Base-by-base conservation (phyloP, 2,888 invertebrate genomes). In the Brachypterus glaber region DNA sequence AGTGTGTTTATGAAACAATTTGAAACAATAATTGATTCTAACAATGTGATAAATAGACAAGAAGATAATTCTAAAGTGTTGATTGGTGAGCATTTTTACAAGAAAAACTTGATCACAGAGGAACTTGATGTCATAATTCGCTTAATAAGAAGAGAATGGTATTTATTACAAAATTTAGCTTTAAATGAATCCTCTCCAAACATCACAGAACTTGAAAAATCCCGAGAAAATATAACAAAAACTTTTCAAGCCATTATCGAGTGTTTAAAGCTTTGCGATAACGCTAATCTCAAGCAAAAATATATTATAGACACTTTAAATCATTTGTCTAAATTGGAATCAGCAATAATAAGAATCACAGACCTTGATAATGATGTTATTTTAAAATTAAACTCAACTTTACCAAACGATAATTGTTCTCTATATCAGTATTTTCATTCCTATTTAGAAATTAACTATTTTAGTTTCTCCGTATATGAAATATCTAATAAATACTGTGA, bases 381-480 rank as follows among this genome's bases (percentile, higher is more conserved):
- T 16, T 31, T 50, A 32, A 54, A 49, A 47, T 33, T 46, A 42
- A 30, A 38, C 35, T 33, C 30, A 18, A 45, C 30, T 31, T 36
- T 40, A 13, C 43, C 29, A 17, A 46, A 51, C 33, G 24, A 33
- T 9, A 48, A 44, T 30, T 50, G 46, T 33, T 51, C 52, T 2
- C 32, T 54, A 24, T 49, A 49, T 44, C 52, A 53, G 26, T 58
- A 58, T 44, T 51, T 56, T 34, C 59, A 58, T 33, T 40, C 50
- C 24, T 50, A 49, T 41, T 41, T 54, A 25, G 59, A 58, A 29
- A 40, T 55, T 2, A 46, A 54, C 3, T 55, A 49, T 39, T 50
- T 53, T 39, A 21, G 52, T 11, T 31, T 53, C 5, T 24, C 47
- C 5, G 31, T 51, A 18, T 24, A 43, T 18, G 40, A 45, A 25